Evolutionary conservation across 2,113 vertebrate genomes (phyloP), one percentile per base, ranked within the genome.

Genomic region (Oreochromis tanganicae): DNA sequence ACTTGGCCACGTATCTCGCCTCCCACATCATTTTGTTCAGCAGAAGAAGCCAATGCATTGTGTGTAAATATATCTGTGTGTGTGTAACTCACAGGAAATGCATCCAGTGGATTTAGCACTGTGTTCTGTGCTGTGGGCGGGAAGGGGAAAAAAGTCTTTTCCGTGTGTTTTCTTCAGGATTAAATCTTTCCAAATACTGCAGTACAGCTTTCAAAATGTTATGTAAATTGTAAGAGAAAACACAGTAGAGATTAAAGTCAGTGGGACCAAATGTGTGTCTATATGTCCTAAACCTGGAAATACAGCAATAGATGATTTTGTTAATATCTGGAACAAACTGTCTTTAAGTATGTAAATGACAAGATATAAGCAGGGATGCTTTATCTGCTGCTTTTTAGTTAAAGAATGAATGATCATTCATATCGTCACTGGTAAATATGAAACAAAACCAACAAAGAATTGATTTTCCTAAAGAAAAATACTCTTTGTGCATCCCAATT

Each of bases 1-100:
- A 50, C 27, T 78, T 52, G 73, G 73, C 73, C n/a, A 57, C 11
- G 6, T 54, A 82, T 82, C 57, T 38, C 3, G 21, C 89, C 59
- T 88, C 85, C 87, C 82, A 89, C 90, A 85, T 83, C 55, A 38
- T 81, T 90, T 91, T 89, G 81, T 89, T 75, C 5, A 4, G 32
- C 46, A 16, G 34, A 86, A 82, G 46, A 87, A 75, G 14, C 54
- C 83, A 21, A 12, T 71, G 82, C 36, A 85, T 88, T 89, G 89
- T 84, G 85, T 86, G 43, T 90, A 87, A 82, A 91, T 92, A 84
- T 86, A 88, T 66, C 84, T 63, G 3, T 50, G 34, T 41, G 36
- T 82, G 48, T 34, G 41, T 48, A 89, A 52, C 81, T 80, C 59
- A 78, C 55, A 82, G 63, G 88, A 84, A 68, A 71, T 13, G 59